Evolutionary conservation across 2,113 vertebrate genomes (phyloP).

Genomic region (Tylochromis polylepis): DNA sequence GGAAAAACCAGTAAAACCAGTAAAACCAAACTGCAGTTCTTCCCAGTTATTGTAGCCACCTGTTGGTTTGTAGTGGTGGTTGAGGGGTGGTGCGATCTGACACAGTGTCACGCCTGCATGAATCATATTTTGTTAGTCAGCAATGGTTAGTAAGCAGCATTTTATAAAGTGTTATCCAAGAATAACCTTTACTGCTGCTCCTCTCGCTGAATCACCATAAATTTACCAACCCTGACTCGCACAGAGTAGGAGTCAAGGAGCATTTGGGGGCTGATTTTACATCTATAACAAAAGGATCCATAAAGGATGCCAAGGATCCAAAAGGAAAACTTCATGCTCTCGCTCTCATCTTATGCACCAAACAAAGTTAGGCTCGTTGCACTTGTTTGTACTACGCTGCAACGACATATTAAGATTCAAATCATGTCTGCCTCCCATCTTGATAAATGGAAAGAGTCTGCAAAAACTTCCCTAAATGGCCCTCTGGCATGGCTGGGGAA

Average conservation of each 20-base stretch:
- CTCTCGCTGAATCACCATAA: neutral
- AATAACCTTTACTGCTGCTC: neutral
- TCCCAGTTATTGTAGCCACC: neutral
- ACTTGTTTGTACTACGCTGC: conserved; percentile 36
- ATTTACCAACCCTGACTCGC: neutral
- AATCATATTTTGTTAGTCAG: neutral
- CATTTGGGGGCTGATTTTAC: neutral
- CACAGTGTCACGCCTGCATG: neutral
- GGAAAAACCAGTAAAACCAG: accelerated
- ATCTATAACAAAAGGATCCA: neutral
- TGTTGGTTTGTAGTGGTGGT: neutral
- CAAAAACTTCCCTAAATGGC: conserved; percentile 69
- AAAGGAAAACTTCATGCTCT: neutral
- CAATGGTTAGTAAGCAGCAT: neutral
- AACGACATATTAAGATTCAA: conserved; percentile 60
- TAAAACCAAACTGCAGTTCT: neutral
- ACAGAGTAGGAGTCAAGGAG: neutral
- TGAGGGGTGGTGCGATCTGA: neutral
- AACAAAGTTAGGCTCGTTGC: conserved; percentile 50
- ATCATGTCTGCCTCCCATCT: conserved; percentile 55
- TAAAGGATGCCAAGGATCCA: no score
- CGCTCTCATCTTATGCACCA: neutral
- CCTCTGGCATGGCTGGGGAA: conserved; percentile 64
- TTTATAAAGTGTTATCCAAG: neutral
- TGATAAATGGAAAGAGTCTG: conserved; percentile 67